Evolutionary conservation across 2,888 invertebrate species (phyloP).

Genomic region (Sylvicola cinctus): DNA sequence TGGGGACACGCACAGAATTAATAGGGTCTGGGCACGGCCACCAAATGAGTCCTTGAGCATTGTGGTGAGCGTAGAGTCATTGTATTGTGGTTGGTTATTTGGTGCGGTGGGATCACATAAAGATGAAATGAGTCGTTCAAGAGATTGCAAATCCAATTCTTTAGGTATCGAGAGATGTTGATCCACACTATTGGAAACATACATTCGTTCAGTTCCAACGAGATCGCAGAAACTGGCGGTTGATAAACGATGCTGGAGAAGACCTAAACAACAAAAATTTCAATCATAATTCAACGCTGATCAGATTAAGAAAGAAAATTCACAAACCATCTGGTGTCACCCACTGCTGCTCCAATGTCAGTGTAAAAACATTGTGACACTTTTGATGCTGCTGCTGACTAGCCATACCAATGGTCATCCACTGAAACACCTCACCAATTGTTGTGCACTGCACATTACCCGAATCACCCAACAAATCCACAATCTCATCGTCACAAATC

Average conservation of each 20-base stretch:
- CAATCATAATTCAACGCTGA: too few relatives aligned
- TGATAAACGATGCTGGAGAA: conserved; percentile 46
- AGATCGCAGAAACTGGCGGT: conserved; percentile 56
- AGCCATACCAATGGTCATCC: conserved; percentile 42
- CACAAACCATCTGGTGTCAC: conserved; percentile 35
- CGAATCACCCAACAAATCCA: conserved; percentile 28
- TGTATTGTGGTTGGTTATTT: conserved; percentile 11
- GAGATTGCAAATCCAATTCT: conserved; percentile 40
- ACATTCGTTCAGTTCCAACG: conserved; percentile 31
- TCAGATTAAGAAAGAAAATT: too few relatives aligned
- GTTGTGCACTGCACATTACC: conserved; percentile 35
- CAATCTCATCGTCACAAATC: conserved; percentile 43
- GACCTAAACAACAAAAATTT: conserved; percentile 7
- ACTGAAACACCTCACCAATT: conserved; percentile 48
- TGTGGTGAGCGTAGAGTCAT: conserved; percentile 39
- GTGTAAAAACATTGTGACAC: conserved; percentile 46
- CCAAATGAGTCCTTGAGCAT: conserved; percentile 54
- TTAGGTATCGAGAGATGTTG: conserved; percentile 28
- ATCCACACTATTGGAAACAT: conserved; percentile 24
- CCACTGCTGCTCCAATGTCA: conserved; percentile 57
- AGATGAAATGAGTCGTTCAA: conserved; percentile 40
- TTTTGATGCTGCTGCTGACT: conserved; percentile 31
- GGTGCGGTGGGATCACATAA: conserved; percentile 17
- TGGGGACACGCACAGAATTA: conserved; percentile 52
- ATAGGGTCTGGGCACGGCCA: conserved; percentile 49